phyloP scores from a whole-genome alignment of 2,888 invertebrate genomes.

The Liodrosophila aerea region DNA sequence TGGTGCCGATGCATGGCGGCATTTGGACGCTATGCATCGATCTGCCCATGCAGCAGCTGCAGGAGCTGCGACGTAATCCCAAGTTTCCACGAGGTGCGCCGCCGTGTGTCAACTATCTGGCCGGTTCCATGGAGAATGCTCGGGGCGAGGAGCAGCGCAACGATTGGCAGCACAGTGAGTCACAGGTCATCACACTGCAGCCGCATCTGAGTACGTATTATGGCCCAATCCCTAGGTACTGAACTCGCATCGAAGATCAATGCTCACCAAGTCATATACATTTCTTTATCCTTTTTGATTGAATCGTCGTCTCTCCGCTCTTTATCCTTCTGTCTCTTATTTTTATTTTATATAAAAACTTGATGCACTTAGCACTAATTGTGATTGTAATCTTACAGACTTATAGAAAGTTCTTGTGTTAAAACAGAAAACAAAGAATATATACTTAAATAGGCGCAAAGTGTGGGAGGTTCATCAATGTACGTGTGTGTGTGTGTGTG shows the following conservation, averaged over 20 bases:
- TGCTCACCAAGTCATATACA: neutral
- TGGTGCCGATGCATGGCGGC: constrained; percentile 94
- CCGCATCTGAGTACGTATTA: constrained; percentile 83
- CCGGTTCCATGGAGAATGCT: constrained; percentile 86
- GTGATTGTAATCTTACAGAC: constrained; percentile 74
- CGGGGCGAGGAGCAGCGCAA: constrained; percentile 88
- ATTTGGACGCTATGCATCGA: constrained; percentile 95
- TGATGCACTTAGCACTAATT: constrained; percentile 73
- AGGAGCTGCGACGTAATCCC: constrained; percentile 82
- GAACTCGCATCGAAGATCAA: constrained; percentile 11
- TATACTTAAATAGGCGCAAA: constrained; percentile 40
- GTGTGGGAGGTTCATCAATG: constrained; percentile 18
- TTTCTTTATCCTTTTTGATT: constrained; percentile 12
- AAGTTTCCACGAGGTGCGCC: constrained; percentile 83
- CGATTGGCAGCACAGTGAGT: constrained; percentile 91
- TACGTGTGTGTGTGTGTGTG: constrained; percentile 25
- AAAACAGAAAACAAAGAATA: constrained; percentile 54
- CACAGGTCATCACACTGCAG: constrained; percentile 82
- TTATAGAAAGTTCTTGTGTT: constrained; percentile 57
- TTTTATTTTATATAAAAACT: constrained; percentile 64
- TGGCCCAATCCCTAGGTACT: constrained; percentile 71
- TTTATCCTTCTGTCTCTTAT: constrained; percentile 27
- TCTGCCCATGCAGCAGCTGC: constrained; percentile 90
- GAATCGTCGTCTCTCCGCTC: constrained; percentile 39
- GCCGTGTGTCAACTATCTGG: constrained; percentile 91